A percentile compares a stretch with the other conserved stretches of the same genome.
These are phyloP conservation scores for Leptonema lineaticorne DNA, from an alignment of 1,140 invertebrate genomes.

Conservation along the genomic window DNA sequence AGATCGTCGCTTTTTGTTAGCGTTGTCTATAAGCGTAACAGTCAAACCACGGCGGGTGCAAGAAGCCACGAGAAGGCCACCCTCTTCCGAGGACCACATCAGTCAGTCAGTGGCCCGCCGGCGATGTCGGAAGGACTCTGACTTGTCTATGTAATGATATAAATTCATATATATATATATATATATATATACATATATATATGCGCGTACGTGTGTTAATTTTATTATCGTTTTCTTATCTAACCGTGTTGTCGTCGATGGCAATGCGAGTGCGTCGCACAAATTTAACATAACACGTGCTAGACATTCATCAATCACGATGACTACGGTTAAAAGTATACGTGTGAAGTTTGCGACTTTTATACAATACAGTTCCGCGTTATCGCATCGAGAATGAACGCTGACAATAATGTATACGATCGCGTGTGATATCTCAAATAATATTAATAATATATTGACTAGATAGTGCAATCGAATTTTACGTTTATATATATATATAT, in stretches of 20 bases:
- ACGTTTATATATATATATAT: no score
- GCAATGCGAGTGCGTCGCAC: no score
- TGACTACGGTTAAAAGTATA: no score
- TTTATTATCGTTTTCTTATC: not conserved
- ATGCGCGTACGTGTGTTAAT: no score
- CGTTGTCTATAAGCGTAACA: constrained; percentile 9
- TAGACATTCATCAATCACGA: not conserved
- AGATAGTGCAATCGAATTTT: no score
- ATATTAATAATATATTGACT: no score
- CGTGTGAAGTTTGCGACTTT: no score
- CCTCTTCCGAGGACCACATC: constrained; percentile 13
- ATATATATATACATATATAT: no score
- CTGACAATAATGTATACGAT: not conserved
- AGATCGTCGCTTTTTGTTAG: constrained; percentile 2
- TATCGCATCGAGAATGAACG: not conserved
- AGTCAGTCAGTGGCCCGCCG: constrained; percentile 16
- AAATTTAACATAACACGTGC: not conserved
- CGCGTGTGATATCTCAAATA: no score
- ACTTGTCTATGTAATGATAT: no score
- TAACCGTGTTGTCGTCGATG: not conserved
- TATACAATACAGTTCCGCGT: no score
- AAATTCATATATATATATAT: no score
- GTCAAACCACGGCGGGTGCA: not conserved
- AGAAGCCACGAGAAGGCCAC: constrained; percentile 5
- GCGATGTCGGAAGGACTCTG: constrained; percentile 17